Conservation (phyloP, 2,113 vertebrate genomes). For the Chloroceryle aenea region DNA sequence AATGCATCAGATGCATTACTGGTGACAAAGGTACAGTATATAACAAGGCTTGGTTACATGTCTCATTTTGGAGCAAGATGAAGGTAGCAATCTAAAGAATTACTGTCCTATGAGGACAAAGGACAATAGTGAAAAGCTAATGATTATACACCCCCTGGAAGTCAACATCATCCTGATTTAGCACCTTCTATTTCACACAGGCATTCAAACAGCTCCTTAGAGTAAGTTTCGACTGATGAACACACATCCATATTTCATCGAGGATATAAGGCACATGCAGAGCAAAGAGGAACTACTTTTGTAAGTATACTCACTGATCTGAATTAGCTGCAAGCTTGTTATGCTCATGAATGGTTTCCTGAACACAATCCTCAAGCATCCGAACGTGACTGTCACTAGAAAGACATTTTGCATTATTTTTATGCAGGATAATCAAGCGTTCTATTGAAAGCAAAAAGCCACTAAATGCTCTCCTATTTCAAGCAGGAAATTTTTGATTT, state of each 20-base stretch:
- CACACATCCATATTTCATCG: rapidly evolving
- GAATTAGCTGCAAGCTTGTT: constrained; percentile 97
- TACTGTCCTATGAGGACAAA: neutral
- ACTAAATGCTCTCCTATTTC: neutral
- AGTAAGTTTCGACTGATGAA: neutral
- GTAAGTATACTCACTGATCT: constrained; percentile 86
- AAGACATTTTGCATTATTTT: neutral
- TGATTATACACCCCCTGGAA: neutral
- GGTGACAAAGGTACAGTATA: neutral
- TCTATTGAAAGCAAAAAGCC: neutral
- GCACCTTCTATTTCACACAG: neutral
- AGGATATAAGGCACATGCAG: rapidly evolving
- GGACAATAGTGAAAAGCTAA: neutral
- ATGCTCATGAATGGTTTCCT: constrained; percentile 95
- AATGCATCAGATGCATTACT: neutral
- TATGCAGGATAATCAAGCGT: neutral
- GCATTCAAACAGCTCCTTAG: neutral
- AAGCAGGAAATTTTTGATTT: neutral
- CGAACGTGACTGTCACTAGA: constrained; percentile 95
- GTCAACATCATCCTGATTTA: neutral
- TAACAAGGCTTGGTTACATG: rapidly evolving
- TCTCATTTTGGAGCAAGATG: neutral
- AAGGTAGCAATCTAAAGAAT: neutral
- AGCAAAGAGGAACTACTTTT: neutral
- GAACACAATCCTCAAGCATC: constrained; percentile 97